Evolutionary conservation across 2,113 vertebrate species (phyloP).

Genomic region (Bambusicola thoracicus): DNA sequence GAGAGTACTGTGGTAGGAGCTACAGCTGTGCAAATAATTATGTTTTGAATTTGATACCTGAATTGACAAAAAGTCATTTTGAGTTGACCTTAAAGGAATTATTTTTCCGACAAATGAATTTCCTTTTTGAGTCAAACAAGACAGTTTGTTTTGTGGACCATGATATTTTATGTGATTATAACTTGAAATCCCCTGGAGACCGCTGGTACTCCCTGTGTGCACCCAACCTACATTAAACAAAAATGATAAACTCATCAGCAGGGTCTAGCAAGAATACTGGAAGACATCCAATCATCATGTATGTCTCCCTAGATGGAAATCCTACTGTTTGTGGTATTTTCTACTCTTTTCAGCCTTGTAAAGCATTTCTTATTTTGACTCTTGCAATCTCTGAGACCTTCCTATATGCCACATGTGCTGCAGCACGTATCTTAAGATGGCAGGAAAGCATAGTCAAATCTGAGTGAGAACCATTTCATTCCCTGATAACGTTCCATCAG

Average conservation of each 20-base stretch:
- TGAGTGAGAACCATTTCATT: neutral
- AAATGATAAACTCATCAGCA: neutral
- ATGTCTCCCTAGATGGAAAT: neutral
- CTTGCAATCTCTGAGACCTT: neutral
- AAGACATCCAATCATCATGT: rapidly evolving
- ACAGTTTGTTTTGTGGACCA: neutral
- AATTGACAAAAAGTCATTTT: neutral
- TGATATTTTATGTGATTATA: neutral
- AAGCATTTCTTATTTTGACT: neutral
- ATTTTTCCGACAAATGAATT: neutral
- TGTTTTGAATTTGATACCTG: neutral
- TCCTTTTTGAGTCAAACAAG: neutral
- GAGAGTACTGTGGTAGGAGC: neutral
- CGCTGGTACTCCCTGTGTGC: neutral
- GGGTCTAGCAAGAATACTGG: neutral
- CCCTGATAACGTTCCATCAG: neutral
- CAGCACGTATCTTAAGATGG: neutral
- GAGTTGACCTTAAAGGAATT: neutral
- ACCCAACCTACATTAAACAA: neutral
- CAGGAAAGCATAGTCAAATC: neutral
- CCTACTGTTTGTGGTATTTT: neutral
- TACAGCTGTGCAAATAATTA: neutral
- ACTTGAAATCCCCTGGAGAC: neutral
- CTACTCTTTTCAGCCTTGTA: neutral
- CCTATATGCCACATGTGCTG: neutral